Conservation (phyloP, 2,797 vertebrate species). For the Ciconia nigra region DNA sequence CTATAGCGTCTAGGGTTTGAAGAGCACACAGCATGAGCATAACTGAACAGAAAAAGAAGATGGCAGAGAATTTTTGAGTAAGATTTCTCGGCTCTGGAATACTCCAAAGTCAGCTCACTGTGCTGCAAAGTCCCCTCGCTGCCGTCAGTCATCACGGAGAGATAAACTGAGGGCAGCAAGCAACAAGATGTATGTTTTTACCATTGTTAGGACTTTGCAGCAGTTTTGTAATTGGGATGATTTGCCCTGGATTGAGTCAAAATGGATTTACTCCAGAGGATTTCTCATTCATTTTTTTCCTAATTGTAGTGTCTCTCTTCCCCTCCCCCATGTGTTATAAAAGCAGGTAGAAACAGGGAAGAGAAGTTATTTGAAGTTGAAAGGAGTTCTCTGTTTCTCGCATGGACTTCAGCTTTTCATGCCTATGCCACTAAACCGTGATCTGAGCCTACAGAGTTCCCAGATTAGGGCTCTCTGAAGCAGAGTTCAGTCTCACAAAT, state of each 20-base stretch:
- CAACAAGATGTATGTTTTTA: not conserved
- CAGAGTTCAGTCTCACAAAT: not conserved
- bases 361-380: not conserved
- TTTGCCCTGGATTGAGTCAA: not conserved
- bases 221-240: not conserved
- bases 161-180: not conserved
- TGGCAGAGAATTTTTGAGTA: not conserved
- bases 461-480: not conserved
- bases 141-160: not conserved
- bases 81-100: not conserved
- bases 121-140: not conserved
- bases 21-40: not conserved
- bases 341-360: not conserved
- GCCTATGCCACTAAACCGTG: not conserved
- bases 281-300: not conserved
- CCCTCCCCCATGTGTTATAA: fast-evolving
- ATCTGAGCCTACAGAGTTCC: not conserved
- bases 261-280: not conserved
- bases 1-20: not conserved
- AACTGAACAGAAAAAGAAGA: not conserved
- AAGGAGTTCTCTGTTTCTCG: not conserved
- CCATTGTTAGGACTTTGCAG: not conserved
- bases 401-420: not conserved
- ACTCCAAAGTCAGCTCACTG: not conserved
- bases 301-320: not conserved